Evolutionary conservation across 2,888 invertebrate genomes (phyloP), one percentile per base, ranked within the genome.

Genomic region (Syrphus vitripennis): DNA sequence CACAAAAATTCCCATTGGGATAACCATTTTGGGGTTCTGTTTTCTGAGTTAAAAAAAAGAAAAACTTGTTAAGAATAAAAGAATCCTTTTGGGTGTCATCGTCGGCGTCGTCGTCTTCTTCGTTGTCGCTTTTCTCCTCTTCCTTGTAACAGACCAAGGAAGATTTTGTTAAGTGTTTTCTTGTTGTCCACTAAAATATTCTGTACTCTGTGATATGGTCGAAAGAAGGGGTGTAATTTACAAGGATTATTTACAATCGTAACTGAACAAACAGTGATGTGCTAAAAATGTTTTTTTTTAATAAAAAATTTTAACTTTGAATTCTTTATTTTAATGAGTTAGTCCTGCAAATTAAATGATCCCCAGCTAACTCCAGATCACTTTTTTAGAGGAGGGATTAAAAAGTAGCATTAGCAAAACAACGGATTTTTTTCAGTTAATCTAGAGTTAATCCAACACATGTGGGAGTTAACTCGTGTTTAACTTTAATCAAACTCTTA

Each of bases 31-130:
- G 48, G 37, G 76, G 69, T 86, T 74, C 86, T 78, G 77, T 74
- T 77, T 12, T 6, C 10, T 45, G 19, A 55, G 16, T n/a, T 10
- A 55, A 29, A 29, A 16, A 26, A 55, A 55, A 29, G 2, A 55
- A 19, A 80, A 81, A 81, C 71, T 81, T 86, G 77, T 77, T 82
- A 70, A 69, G 77, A 63, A 77, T 82, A 77, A 69, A 63, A 63
- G 74, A 86, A 77, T 86, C 82, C 81, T 86, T 82, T 86, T 77
- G 86, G 82, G 76, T 82, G 86, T 82, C 65, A n/a, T 81, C 50
- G 16, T 78, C 63, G 45, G 70, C 31, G 67, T 61, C 26, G 12
- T 50, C 7, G 71, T 80, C 67, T 10, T 75, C 31, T 19, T 76
- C 65, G 6, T 50, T 61, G 37, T 19, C 74, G 26, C 29, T 61